Percentiles rank a stretch among this genome's conserved stretches.
Evolutionary conservation across 2,797 vertebrate genomes (phyloP).

Genomic region (Botia almorhae): DNA sequence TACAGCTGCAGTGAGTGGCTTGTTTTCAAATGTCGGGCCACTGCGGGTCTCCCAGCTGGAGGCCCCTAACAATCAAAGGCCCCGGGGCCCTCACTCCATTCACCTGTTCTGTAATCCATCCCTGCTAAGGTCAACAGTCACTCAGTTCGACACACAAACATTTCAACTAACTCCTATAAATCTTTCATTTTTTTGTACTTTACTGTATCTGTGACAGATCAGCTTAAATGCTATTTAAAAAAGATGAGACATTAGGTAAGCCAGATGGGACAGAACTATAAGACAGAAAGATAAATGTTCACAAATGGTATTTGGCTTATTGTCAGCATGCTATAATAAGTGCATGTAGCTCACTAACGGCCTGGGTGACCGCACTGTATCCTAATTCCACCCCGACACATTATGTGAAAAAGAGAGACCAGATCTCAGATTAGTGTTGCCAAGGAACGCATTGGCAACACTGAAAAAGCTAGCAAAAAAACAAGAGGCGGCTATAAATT

Average conservation of each 20-base stretch:
- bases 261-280: not conserved
- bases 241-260: not conserved
- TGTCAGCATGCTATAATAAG: conserved; percentile 14
- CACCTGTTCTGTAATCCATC: not conserved
- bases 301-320: not conserved
- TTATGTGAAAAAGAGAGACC: conserved; percentile 2
- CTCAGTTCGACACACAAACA: not conserved
- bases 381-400: not conserved
- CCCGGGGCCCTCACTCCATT: not conserved
- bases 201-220: not conserved
- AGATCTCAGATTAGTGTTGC: conserved; percentile 15
- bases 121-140: not conserved
- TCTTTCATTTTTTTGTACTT: not conserved
- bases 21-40: not conserved
- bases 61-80: not conserved
- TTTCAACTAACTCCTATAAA: not conserved
- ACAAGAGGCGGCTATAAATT: not conserved
- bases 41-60: not conserved
- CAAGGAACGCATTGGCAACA: not conserved
- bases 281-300: not conserved
- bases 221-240: not conserved
- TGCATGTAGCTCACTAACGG: not conserved
- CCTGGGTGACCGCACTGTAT: not conserved
- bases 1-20: not conserved
- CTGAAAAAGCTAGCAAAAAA: conserved; percentile 2